Percentiles rank a stretch among this genome's conserved stretches.
Conservation (phyloP, 2,888 invertebrate genomes). For the Lithophane leautieri region DNA sequence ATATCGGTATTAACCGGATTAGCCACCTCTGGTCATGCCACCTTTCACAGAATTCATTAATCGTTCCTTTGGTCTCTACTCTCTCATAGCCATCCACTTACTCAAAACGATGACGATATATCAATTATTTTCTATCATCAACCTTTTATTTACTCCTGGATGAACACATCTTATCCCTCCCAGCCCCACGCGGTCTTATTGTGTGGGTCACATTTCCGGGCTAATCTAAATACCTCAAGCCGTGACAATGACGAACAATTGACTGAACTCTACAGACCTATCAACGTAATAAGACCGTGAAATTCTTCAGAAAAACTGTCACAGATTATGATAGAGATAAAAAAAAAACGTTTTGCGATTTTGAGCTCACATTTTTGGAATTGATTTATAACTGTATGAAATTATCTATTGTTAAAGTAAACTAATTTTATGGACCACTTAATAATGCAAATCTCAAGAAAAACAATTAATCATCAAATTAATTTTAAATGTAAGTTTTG, state of each 20-base stretch:
- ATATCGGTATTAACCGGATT: no score
- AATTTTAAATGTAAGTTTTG: neutral
- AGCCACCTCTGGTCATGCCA: neutral
- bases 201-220: conserved; percentile 33
- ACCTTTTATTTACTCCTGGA: neutral
- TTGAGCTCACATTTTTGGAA: neutral
- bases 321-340: neutral
- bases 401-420: neutral
- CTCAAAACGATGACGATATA: neutral
- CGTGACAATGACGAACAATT: conserved; percentile 42
- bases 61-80: neutral
- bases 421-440: neutral
- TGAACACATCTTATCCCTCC: neutral
- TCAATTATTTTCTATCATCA: neutral
- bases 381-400: neutral
- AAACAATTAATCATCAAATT: no score
- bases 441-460: neutral
- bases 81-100: neutral
- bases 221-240: conserved; percentile 30
- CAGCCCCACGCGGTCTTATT: neutral
- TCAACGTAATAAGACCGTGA: conserved; percentile 38
- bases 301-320: conserved; percentile 15
- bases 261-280: conserved; percentile 41
- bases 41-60: no score
- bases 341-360: neutral